Base-by-base conservation (phyloP, 2,888 invertebrate species). In the Platycheirus rosarum region DNA sequence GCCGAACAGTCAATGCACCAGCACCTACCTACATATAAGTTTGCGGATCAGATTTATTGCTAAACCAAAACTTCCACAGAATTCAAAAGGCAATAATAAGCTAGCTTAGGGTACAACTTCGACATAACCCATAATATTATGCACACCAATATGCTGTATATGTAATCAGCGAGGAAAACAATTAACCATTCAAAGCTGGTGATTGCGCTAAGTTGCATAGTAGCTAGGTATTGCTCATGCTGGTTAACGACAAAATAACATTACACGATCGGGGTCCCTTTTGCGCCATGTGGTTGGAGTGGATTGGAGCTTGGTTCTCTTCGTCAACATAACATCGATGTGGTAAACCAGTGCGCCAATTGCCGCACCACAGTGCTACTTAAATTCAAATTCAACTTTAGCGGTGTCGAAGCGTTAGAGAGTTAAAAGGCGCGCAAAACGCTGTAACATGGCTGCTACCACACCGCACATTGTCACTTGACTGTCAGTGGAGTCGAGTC, bases 161-260 rank as follows among this genome's bases (percentile, higher is more conserved):
- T 78, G 29, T 48, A 73, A 68, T 66, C 68, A 55, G n/a, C n/a
- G 62, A 26, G 40, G 48, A 73, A 73, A 69, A 79, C 74, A 79
- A 79, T 74, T 74, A 79, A 69, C 75, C 63, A 79, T 79, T 79
- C 79, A 74, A 57, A 48, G 55, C 49, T 69, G 29, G 57, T 44
- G 55, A 63, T 74, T 79, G 74, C 68, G 62, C 53, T 74, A 53
- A 63, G 48, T 68, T 68, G 73, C 68, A 68, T 68, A 69, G 68
- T 26, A 57, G 62, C 70, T 69, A 23, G 23, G 23, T 8, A 65
- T 26, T 68, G 74, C 48, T 60, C 60, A 20, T 23, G 29, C 57
- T 76, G 68, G n/a, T 68, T 75, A 44, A 60, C 69, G 53, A 55
- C 42, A 68, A 55, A 68, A 55, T 23, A 57, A 62, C 40, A 49